Conservation (phyloP, 23 tunicate genomes). For the Trididemnum clinides region DNA sequence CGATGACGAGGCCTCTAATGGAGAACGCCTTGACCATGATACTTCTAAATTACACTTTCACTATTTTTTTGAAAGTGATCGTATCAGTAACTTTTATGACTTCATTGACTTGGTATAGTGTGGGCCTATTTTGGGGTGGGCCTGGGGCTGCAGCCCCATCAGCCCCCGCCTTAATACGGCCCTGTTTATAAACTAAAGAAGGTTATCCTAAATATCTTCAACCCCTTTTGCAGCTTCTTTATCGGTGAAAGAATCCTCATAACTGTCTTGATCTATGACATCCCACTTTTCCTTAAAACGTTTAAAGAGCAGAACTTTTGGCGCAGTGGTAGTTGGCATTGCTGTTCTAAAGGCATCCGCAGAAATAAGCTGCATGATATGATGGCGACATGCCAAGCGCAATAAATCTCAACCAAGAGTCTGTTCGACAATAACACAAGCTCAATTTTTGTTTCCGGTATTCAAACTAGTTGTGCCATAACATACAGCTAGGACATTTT, state of each 20-base stretch:
- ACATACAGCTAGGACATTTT: background rate
- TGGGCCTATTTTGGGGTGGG: no score
- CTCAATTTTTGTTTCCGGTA: slow-evolving; percentile 5
- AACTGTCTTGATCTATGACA: background rate
- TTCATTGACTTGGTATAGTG: no score
- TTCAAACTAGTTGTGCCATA: background rate
- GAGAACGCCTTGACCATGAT: no score
- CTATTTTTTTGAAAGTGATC: no score
- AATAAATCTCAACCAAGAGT: background rate
- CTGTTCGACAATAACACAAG: slow-evolving; percentile 6
- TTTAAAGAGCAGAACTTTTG: slow-evolving; percentile 5
- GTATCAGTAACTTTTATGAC: no score
- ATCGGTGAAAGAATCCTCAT: slow-evolving; percentile 16
- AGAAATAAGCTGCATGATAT: background rate
- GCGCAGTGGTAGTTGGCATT: slow-evolving; percentile 12
- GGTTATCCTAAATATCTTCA: background rate
- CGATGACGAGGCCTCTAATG: no score
- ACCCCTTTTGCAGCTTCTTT: background rate
- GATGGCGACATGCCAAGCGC: no score
- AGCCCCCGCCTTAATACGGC: no score
- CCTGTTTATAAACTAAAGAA: background rate
- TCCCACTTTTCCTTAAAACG: background rate
- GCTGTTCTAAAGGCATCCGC: slow-evolving; percentile 8
- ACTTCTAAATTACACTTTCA: no score
- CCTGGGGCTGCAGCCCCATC: no score